Base-by-base conservation (phyloP, 1,140 invertebrate species). In the Ptiloglossa arizonensis region DNA sequence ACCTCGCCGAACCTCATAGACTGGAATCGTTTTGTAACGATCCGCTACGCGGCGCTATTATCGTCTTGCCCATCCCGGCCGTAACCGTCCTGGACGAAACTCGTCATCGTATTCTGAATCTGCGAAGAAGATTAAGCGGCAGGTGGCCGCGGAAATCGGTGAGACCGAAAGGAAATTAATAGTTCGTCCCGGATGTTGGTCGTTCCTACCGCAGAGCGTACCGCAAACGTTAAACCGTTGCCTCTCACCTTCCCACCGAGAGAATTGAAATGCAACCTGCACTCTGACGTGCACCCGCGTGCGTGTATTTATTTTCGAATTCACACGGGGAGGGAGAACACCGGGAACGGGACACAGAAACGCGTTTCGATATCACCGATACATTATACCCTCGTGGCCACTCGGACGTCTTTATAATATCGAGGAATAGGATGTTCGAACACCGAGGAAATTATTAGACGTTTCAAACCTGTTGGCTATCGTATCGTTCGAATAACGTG, bases 131-230 rank as follows among this genome's bases (percentile, higher is more conserved):
- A 84, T 84, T 84, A 84, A 62, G 76, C 62, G 66, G 81, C 50
- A 71, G 54, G 64, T 63, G 71, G 46, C 70, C 81, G 81, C 82
- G 82, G 82, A 84, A 83, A 84, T 84, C 81, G 81, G 63, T 63
- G 72, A 83, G 78, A 75, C 79, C 79, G 73, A 85, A 85, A 85
- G 83, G 83, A 86, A 88, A 89, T 89, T 87, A 89, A 89, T 89
- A 86, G 87, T 80, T 87, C 80, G 85, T 88, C 87, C 84, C 81
- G 86, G 78, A 86, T 86, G 77, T 80, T 76, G 66, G 67, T 56
- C 68, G 57, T 78, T 82, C 22, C 67, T 70, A 85, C 86, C 86
- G 85, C 86, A 84, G 68, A 79, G 62, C 67, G 64, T 60, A 87
- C 83, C 86, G 83, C 87, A 88, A 86, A 85, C 80, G 77, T 87